phyloP scores from a whole-genome alignment of 2,113 vertebrate genomes.

The Pygoscelis antarcticus region DNA sequence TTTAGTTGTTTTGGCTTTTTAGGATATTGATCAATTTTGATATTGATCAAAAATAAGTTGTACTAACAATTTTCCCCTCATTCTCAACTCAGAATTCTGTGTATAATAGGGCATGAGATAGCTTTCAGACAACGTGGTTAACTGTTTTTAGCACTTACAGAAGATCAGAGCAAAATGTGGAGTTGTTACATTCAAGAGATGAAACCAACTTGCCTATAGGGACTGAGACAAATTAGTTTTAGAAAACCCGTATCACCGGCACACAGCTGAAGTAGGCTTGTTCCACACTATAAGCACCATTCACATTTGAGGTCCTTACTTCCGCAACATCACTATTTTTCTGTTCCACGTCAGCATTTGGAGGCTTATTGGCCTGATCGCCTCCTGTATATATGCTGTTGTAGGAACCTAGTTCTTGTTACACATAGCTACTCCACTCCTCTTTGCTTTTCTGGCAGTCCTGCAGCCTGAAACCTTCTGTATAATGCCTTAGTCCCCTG shows the following conservation, averaged over 20 bases:
- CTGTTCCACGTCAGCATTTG: not conserved
- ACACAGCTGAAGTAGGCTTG: not conserved
- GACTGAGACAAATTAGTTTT: not conserved
- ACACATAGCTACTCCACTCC: fast-evolving
- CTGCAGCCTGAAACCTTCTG: not conserved
- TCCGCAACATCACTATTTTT: fast-evolving
- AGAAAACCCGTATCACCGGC: fast-evolving
- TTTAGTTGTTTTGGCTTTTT: not conserved
- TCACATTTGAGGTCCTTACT: not conserved
- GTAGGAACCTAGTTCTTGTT: not conserved
- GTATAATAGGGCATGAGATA: not conserved
- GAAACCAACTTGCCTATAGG: not conserved
- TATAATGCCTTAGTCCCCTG: too few relatives aligned
- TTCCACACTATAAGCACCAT: not conserved
- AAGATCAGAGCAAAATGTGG: not conserved
- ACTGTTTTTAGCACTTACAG: not conserved
- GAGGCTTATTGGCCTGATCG: not conserved
- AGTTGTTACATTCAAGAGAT: not conserved
- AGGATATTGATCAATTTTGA: not conserved
- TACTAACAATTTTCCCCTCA: not conserved
- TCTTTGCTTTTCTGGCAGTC: not conserved
- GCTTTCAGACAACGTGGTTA: not conserved
- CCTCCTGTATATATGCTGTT: fast-evolving
- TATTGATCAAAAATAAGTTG: not conserved
- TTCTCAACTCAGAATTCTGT: not conserved